phyloP scores from a whole-genome alignment of 2,797 vertebrate genomes.

The Notamacropus eugenii region DNA sequence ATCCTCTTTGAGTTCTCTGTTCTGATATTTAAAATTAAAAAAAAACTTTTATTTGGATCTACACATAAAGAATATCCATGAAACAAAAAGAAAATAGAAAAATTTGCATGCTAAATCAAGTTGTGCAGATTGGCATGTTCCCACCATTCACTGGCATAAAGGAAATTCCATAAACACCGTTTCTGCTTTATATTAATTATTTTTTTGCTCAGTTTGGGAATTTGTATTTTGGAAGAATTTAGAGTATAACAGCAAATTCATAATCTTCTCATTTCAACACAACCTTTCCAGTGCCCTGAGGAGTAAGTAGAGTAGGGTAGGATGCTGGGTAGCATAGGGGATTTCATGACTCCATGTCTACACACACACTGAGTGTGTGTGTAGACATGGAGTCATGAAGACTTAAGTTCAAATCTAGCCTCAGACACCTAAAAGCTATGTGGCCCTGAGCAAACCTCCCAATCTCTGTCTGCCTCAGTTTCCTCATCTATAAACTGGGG shows the following conservation, averaged over 20 bases:
- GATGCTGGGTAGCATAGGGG: not conserved
- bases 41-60: constrained; percentile 29
- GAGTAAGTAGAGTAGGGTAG: not conserved
- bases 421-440: not conserved
- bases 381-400: not conserved
- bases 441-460: not conserved
- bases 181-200: constrained; percentile 59
- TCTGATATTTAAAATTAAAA: constrained; percentile 9
- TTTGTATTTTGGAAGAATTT: constrained; percentile 30
- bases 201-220: constrained; percentile 21
- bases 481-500: not conserved
- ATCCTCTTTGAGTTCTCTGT: constrained; percentile 23
- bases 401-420: not conserved
- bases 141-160: constrained; percentile 44
- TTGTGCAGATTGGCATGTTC: constrained; percentile 43
- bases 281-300: not conserved
- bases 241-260: constrained; percentile 36
- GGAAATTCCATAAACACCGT: constrained; percentile 43
- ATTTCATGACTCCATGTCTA: not conserved
- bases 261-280: constrained; percentile 8
- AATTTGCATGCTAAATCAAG: constrained; percentile 37
- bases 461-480: not conserved
- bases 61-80: constrained; percentile 35
- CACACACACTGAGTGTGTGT: not conserved
- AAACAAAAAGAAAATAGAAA: constrained; percentile 52